These are phyloP conservation scores for Andrena bucephala DNA, from an alignment of 2,888 invertebrate species.

Conservation along the genomic window DNA sequence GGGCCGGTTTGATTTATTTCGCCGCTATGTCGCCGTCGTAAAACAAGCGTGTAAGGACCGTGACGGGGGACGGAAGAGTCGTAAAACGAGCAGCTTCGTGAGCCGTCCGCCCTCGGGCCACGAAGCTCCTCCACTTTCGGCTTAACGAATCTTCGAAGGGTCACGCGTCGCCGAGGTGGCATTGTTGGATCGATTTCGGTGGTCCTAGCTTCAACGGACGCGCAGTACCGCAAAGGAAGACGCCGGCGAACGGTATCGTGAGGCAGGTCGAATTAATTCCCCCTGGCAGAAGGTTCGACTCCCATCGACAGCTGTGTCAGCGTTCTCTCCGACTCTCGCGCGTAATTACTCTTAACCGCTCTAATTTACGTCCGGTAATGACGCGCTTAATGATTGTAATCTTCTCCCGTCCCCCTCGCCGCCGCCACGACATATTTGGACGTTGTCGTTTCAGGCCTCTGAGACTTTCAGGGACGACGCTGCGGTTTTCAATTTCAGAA, in stretches of 20 bases:
- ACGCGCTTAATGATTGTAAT: slow-evolving; percentile 57
- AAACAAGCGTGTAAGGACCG: slow-evolving; percentile 51
- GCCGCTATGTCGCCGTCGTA: slow-evolving; percentile 52
- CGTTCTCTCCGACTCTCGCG: slow-evolving; percentile 21
- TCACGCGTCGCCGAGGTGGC: background rate
- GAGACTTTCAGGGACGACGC: slow-evolving; percentile 25
- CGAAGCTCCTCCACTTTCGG: background rate
- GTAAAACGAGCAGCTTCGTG: slow-evolving; percentile 55
- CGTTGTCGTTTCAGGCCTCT: slow-evolving; percentile 8
- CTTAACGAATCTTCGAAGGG: background rate
- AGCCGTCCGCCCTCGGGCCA: background rate
- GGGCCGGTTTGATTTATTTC: slow-evolving; percentile 65
- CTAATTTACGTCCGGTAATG: slow-evolving; percentile 61
- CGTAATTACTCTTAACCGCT: slow-evolving; percentile 54
- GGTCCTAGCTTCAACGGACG: slow-evolving; percentile 1
- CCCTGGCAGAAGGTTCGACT: slow-evolving; percentile 37
- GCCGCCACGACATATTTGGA: slow-evolving; percentile 39
- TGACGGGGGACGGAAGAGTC: slow-evolving; percentile 30
- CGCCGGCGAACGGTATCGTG: slow-evolving; percentile 1
- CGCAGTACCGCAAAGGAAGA: background rate
- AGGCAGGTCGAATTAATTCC: slow-evolving; percentile 47
- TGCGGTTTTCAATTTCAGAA: slow-evolving; percentile 38
- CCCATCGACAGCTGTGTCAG: slow-evolving; percentile 57
- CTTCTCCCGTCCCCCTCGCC: slow-evolving; percentile 29
- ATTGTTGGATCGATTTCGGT: background rate